Percentiles rank a stretch among this genome's conserved stretches.
Evolutionary conservation across 2,888 invertebrate genomes (phyloP).

Genomic region (Dascillus cervinus): DNA sequence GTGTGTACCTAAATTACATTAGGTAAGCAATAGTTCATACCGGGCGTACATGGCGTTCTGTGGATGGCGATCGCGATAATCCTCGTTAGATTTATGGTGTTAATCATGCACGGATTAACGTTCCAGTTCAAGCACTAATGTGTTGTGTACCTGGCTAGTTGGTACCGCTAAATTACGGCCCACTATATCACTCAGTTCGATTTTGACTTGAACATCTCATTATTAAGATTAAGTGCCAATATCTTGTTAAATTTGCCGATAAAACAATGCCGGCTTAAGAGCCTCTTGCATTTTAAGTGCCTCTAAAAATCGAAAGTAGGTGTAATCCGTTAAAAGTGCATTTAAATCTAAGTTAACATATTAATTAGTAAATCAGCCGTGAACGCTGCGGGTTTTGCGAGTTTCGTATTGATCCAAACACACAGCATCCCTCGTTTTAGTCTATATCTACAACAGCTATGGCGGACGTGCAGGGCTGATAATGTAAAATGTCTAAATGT

Average conservation of each 20-base stretch:
- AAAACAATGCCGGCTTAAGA: no score
- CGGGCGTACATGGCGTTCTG: constrained; percentile 27
- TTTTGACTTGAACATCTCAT: no score
- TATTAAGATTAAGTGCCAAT: no score
- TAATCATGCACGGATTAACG: constrained; percentile 56
- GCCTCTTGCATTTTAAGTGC: no score
- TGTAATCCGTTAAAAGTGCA: constrained; percentile 12
- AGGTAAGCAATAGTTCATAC: constrained; percentile 27
- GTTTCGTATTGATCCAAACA: constrained; percentile 25
- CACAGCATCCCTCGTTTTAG: no score
- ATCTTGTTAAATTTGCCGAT: no score
- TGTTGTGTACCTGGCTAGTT: constrained; percentile 38
- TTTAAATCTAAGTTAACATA: constrained; percentile 21
- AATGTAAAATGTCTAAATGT: no score
- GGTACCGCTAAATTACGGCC: constrained; percentile 38
- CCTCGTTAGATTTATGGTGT: constrained; percentile 55
- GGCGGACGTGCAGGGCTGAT: no score
- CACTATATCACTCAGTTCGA: constrained; percentile 46
- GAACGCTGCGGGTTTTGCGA: constrained; percentile 22
- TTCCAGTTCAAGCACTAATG: constrained; percentile 27
- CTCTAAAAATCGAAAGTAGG: no score
- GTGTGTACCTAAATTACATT: no score
- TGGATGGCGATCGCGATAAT: constrained; percentile 39
- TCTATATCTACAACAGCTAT: constrained; percentile 23
- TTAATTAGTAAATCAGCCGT: constrained; percentile 27